phyloP scores from a whole-genome alignment of 2,888 invertebrate genomes.

The Drosophila pseudotakahashii region DNA sequence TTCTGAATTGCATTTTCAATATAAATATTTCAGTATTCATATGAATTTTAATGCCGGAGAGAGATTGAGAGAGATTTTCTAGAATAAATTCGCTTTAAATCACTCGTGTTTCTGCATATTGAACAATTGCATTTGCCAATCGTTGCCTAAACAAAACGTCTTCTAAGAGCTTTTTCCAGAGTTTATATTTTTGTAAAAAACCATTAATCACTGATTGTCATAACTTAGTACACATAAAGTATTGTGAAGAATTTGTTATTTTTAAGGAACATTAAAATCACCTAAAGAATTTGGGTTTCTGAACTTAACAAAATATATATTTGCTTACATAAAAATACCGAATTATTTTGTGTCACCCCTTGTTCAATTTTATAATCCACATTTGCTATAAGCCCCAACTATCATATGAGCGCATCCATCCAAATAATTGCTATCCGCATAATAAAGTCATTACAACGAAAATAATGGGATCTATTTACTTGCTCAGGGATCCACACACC shows the following conservation, averaged over 20 bases:
- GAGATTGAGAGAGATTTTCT: too few relatives aligned
- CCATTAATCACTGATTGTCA: neutral
- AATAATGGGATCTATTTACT: constrained; percentile 29
- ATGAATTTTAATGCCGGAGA: too few relatives aligned
- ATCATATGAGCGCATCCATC: constrained; percentile 5
- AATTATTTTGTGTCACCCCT: too few relatives aligned
- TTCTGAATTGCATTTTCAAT: too few relatives aligned
- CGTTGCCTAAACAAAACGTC: neutral
- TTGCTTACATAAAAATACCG: neutral
- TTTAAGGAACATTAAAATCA: too few relatives aligned
- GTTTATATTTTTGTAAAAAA: neutral
- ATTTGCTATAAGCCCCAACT: neutral
- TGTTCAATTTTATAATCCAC: neutral
- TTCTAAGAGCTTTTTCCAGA: neutral
- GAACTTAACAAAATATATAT: neutral
- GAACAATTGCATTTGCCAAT: neutral
- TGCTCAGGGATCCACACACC: constrained; percentile 6
- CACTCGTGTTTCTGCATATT: neutral
- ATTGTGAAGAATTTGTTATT: neutral
- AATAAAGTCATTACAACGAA: constrained; percentile 26
- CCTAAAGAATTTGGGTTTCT: too few relatives aligned
- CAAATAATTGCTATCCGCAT: constrained; percentile 18
- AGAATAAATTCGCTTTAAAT: neutral
- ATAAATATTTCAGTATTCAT: too few relatives aligned
- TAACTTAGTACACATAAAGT: neutral